Evolutionary conservation across 2,113 vertebrate genomes (phyloP).

Genomic region (Macquaria ambigua): DNA sequence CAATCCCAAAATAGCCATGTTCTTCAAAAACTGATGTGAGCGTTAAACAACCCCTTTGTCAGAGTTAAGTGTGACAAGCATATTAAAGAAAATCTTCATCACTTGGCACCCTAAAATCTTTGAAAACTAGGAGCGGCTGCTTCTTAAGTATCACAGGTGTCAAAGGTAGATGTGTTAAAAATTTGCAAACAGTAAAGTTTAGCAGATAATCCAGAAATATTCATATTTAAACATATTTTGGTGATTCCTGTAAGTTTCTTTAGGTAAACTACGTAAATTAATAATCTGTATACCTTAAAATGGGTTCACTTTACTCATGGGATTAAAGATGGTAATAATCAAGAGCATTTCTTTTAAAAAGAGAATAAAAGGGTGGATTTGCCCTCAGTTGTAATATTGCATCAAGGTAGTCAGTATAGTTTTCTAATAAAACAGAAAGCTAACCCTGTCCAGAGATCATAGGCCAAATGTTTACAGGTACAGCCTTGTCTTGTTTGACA

Average conservation of each 20-base stretch:
- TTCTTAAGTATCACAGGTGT: constrained; percentile 46
- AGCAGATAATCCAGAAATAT: constrained; percentile 48
- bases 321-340: constrained; percentile 45
- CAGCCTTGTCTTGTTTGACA: constrained; percentile 66
- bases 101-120: constrained; percentile 57
- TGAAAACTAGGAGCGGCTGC: constrained; percentile 61
- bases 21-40: constrained; percentile 57
- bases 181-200: constrained; percentile 31
- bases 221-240: constrained; percentile 49
- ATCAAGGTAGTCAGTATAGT: constrained; percentile 65
- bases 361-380: constrained; percentile 47
- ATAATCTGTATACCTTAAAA: constrained; percentile 27
- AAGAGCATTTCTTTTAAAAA: constrained; percentile 40
- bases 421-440: constrained; percentile 64
- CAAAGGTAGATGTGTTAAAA: constrained; percentile 66
- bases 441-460: constrained; percentile 69
- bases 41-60: constrained; percentile 39
- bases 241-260: constrained; percentile 24
- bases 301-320: constrained; percentile 37
- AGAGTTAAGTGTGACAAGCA: constrained; percentile 34
- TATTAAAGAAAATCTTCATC: constrained; percentile 45
- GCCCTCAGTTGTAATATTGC: constrained; percentile 74
- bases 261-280: constrained; percentile 31
- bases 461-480: constrained; percentile 64
- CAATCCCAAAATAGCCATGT: constrained; percentile 67